Evolutionary conservation across 2,113 vertebrate genomes (phyloP).

Genomic region (Microcebus tavaratra): DNA sequence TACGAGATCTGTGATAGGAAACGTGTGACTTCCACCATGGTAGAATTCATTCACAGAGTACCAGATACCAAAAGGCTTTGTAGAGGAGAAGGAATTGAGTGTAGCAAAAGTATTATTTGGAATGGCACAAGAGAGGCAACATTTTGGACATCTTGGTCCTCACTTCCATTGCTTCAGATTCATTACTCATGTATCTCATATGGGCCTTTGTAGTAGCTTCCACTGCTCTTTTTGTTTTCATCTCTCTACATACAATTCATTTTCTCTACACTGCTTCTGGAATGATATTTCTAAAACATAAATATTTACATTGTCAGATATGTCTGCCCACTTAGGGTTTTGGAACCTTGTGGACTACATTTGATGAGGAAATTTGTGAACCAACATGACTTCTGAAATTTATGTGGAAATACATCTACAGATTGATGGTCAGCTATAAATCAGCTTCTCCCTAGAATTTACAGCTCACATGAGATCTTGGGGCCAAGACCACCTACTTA

Average conservation of each 20-base stretch:
- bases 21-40: neutral
- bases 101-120: neutral
- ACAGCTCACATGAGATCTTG: constrained; percentile 34
- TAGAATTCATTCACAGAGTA: neutral
- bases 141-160: neutral
- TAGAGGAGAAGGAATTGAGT: neutral
- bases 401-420: constrained; percentile 46
- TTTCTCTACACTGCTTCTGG: neutral
- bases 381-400: constrained; percentile 43
- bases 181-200: neutral
- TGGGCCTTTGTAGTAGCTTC: neutral
- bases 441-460: constrained; percentile 59
- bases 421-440: constrained; percentile 51
- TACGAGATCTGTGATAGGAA: neutral
- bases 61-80: neutral
- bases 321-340: neutral
- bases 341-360: constrained; percentile 11
- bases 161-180: neutral
- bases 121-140: neutral
- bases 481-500: constrained; percentile 61
- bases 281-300: neutral
- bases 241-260: neutral
- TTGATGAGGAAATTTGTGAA: constrained; percentile 55
- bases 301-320: neutral
- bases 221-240: neutral